Conservation (phyloP, 2,888 invertebrate species). For the Pheosia gnoma region DNA sequence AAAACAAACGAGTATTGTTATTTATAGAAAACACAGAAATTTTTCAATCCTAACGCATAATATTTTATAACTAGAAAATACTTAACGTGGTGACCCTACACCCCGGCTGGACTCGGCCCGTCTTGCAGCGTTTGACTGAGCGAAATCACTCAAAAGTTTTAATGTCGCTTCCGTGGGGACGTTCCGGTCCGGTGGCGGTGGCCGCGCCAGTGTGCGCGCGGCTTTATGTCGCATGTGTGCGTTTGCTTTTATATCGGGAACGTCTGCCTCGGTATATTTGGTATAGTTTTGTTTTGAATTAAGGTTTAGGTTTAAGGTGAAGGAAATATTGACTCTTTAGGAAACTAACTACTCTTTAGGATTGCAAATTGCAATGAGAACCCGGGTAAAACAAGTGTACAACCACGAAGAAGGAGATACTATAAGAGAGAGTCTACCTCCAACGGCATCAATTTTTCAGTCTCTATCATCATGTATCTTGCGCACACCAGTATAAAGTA, state of each 20-base stretch:
- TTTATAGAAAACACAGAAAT: neutral
- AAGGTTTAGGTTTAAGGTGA: neutral
- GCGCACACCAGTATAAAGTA: no score
- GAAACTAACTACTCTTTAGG: neutral
- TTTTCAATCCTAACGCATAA: neutral
- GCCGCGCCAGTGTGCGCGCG: slow-evolving; percentile 46
- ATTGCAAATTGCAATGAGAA: no score
- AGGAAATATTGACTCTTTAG: neutral
- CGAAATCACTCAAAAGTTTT: slow-evolving; percentile 84
- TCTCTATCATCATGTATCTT: no score
- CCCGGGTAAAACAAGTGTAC: no score
- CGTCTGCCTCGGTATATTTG: slow-evolving; percentile 4
- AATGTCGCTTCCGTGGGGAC: slow-evolving; percentile 79
- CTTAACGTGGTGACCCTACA: slow-evolving; percentile 42
- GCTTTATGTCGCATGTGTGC: slow-evolving; percentile 47
- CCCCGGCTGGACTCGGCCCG: slow-evolving; percentile 62
- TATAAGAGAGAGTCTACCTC: no score
- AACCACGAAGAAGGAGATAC: no score
- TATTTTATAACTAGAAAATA: neutral
- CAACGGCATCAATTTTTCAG: no score
- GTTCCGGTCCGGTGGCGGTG: slow-evolving; percentile 50
- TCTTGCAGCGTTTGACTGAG: slow-evolving; percentile 81
- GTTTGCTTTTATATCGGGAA: neutral
- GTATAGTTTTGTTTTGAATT: neutral
- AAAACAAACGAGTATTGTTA: no score